Conservation (phyloP, 2,888 invertebrate species). For the Drosophila merina region DNA sequence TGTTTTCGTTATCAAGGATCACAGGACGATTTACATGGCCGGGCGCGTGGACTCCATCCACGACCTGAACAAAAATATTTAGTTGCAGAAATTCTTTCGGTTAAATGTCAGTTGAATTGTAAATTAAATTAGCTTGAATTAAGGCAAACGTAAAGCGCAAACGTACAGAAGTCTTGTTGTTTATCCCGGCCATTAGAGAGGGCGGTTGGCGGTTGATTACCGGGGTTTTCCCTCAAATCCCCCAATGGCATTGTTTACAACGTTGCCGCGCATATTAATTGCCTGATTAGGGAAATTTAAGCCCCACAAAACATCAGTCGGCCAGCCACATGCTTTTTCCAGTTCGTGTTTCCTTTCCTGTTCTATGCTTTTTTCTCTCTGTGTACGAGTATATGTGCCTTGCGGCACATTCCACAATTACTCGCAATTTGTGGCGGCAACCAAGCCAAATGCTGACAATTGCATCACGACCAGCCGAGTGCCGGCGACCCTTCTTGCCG, state of each 20-base stretch:
- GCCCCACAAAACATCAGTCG: conserved; percentile 54
- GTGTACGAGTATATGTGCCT: conserved; percentile 19
- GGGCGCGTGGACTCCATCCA: conserved; percentile 10
- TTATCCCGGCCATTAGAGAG: conserved; percentile 56
- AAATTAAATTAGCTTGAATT: conserved; percentile 55
- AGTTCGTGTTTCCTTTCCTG: conserved; percentile 10
- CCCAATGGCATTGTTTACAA: conserved; percentile 60
- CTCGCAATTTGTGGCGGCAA: conserved; percentile 50
- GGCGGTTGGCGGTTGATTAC: neutral
- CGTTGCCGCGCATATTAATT: conserved; percentile 74
- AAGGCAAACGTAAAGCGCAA: conserved; percentile 27
- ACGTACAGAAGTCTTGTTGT: conserved; percentile 17
- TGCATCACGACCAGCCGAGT: conserved; percentile 30
- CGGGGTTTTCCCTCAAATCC: conserved; percentile 33
- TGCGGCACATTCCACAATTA: conserved; percentile 51
- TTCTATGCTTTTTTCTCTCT: conserved; percentile 5
- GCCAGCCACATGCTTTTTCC: conserved; percentile 30
- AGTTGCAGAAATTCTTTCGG: conserved; percentile 1
- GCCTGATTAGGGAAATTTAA: conserved; percentile 72
- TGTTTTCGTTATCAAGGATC: conserved; percentile 32
- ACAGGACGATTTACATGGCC: conserved; percentile 7
- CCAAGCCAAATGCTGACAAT: conserved; percentile 47
- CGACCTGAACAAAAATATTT: neutral
- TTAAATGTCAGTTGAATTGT: conserved; percentile 13
- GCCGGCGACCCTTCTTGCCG: conserved; percentile 16